A percentile compares a stretch with the other conserved stretches of the same genome.
These are phyloP conservation scores for Aldabrachelys gigantea DNA, from an alignment of 2,113 vertebrate genomes.

Conservation along the genomic window DNA sequence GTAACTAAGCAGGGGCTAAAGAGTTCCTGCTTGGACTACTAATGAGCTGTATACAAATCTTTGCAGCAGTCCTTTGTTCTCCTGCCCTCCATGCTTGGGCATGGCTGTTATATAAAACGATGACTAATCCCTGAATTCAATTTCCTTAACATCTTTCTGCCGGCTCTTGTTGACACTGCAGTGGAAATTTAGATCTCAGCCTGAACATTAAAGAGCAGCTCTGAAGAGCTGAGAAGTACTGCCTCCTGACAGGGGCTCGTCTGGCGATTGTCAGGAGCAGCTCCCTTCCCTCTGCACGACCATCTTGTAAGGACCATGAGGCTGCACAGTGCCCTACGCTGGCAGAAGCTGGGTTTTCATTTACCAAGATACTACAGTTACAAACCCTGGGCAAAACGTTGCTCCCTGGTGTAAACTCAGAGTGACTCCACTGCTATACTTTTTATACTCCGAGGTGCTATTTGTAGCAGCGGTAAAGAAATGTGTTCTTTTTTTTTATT, in stretches of 20 bases:
- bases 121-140: conserved; percentile 37
- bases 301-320: background rate
- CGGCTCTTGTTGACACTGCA: background rate
- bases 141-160: conserved; percentile 28
- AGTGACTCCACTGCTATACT: background rate
- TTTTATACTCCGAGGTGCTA: background rate
- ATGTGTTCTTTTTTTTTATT: background rate
- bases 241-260: background rate
- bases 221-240: background rate
- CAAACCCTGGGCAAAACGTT: background rate
- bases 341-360: background rate
- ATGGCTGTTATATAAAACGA: background rate
- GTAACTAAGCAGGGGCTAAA: background rate
- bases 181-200: background rate
- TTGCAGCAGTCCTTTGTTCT: background rate
- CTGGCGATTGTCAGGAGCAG: background rate
- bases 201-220: background rate
- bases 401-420: background rate
- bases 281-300: background rate
- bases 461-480: background rate
- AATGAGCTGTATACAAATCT: background rate
- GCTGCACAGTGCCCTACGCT: background rate
- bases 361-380: background rate
- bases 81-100: background rate
- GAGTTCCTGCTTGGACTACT: background rate